Percentiles rank a stretch among this genome's conserved stretches.
These are phyloP conservation scores for Bradypodion pumilum DNA, from an alignment of 2,797 vertebrate genomes.

Conservation along the genomic window DNA sequence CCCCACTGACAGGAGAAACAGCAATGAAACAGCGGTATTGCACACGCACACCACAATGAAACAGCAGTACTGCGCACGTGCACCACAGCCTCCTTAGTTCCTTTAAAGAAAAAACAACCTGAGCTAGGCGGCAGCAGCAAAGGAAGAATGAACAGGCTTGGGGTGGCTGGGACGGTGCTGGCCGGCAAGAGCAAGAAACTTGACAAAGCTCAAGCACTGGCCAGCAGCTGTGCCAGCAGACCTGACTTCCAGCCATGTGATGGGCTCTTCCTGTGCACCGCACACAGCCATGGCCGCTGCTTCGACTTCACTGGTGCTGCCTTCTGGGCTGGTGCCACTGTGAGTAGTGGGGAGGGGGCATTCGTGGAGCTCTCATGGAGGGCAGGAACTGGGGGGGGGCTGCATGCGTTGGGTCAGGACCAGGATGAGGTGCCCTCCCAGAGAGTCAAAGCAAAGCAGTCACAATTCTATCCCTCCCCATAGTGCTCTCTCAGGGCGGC, in stretches of 20 bases:
- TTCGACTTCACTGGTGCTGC: slow-evolving; percentile 99
- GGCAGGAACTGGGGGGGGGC: not conserved
- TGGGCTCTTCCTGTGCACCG: slow-evolving; percentile 95
- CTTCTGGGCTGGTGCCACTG: slow-evolving; percentile 99
- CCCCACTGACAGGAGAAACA: too few species aligned
- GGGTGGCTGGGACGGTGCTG: slow-evolving; percentile 65
- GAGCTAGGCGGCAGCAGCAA: too few species aligned
- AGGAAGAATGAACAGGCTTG: slow-evolving; percentile 33
- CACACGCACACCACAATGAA: too few species aligned
- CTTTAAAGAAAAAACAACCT: too few species aligned
- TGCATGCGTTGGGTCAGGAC: not conserved
- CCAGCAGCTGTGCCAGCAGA: slow-evolving; percentile 94
- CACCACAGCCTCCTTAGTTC: too few species aligned
- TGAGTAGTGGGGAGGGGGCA: slow-evolving; percentile 82
- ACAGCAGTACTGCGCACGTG: too few species aligned
- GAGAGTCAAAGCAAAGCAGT: too few species aligned
- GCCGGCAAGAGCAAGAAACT: slow-evolving; percentile 92
- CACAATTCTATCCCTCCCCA: too few species aligned
- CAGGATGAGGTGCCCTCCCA: too few species aligned
- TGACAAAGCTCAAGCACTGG: slow-evolving; percentile 97
- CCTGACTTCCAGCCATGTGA: slow-evolving; percentile 98
- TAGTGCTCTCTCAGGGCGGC: too few species aligned
- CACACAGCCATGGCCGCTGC: slow-evolving; percentile 98
- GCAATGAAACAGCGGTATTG: too few species aligned
- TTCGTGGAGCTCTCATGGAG: too few species aligned